Conservation (phyloP, 2,113 vertebrate species). For the Mirza zaza region DNA sequence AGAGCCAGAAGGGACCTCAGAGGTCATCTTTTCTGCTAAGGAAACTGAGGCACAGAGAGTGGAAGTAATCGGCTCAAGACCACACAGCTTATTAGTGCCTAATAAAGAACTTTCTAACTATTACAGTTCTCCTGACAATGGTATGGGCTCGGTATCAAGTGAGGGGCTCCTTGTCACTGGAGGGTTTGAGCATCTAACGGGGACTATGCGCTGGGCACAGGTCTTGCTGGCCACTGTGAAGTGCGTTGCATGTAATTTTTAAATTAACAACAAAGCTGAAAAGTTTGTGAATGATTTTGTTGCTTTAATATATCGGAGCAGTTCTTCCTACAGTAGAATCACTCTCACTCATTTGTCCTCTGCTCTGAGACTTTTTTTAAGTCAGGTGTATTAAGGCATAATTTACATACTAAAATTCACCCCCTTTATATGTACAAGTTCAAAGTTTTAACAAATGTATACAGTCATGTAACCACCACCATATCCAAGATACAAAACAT, state of each 20-base stretch:
- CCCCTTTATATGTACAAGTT: background rate
- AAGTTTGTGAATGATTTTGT: background rate
- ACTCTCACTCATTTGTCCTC: background rate
- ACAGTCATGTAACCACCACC: background rate
- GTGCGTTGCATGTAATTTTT: background rate
- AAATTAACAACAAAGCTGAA: background rate
- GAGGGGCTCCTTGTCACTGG: background rate
- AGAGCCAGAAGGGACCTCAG: background rate
- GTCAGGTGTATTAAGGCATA: background rate
- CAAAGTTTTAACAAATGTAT: background rate
- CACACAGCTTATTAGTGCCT: background rate
- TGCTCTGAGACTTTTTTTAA: background rate
- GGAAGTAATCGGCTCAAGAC: background rate
- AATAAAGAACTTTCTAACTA: background rate
- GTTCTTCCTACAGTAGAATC: background rate
- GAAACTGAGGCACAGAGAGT: background rate
- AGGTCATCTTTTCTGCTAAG: slow-evolving; percentile 14
- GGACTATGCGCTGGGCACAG: background rate
- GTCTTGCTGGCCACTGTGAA: background rate
- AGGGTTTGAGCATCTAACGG: background rate
- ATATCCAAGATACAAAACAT: background rate
- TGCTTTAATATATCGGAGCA: background rate
- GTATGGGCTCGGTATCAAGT: background rate
- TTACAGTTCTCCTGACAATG: background rate
- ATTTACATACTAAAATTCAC: background rate